These are phyloP conservation scores for Bergia sp. DNA, from an alignment of 92 coral and sea anemone genomes.

Conservation along the genomic window DNA sequence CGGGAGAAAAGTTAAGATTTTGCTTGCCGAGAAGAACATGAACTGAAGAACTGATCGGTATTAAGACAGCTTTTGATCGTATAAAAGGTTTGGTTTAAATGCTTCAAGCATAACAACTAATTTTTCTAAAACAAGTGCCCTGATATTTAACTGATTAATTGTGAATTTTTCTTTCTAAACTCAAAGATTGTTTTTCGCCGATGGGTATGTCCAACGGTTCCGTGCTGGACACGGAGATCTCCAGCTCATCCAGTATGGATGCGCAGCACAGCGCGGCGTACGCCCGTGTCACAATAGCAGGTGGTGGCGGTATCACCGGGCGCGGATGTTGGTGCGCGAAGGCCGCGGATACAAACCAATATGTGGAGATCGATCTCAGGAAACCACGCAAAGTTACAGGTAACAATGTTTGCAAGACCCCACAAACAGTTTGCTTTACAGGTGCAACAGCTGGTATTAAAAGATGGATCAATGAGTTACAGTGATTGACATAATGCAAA, in stretches of 20 bases:
- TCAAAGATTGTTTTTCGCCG: conserved; percentile 83
- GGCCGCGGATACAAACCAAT: conserved; percentile 66
- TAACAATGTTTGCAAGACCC: background rate
- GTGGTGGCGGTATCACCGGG: conserved; percentile 53
- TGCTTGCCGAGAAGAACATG: background rate
- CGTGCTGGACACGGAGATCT: conserved; percentile 69
- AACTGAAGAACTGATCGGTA: background rate
- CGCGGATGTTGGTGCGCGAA: conserved; percentile 93
- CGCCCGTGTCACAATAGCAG: conserved; percentile 69
- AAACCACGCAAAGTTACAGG: conserved; percentile 93
- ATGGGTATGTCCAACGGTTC: conserved; percentile 86
- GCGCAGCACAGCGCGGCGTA: conserved; percentile 65
- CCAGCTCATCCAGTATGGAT: conserved; percentile 79
- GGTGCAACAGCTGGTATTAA: background rate
- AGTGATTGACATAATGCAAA: too few species aligned
- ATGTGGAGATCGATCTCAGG: conserved; percentile 80
- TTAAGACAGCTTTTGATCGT: background rate
- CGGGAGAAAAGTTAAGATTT: too few species aligned
- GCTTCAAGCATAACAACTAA: background rate
- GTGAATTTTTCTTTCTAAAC: background rate
- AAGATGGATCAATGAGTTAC: background rate
- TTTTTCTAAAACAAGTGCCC: background rate
- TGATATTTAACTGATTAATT: too few species aligned
- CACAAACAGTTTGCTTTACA: background rate
- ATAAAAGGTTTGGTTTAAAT: background rate